These are phyloP conservation scores for Rafetus swinhoei DNA, from an alignment of 2,113 vertebrate species.

Conservation along the genomic window DNA sequence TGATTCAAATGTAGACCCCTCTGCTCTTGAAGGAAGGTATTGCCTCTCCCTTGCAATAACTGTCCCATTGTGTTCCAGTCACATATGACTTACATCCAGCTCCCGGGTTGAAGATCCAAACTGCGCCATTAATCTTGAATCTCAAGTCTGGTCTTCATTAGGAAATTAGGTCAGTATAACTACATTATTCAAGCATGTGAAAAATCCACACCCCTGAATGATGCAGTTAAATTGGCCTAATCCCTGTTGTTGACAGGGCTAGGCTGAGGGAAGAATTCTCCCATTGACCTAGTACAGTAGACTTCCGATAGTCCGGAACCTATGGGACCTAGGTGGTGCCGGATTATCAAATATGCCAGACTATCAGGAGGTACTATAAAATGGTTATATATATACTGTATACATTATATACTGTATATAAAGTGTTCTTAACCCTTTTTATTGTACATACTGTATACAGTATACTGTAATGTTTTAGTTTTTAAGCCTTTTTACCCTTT, in stretches of 20 bases:
- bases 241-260: neutral
- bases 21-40: neutral
- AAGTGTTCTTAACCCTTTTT: too few species aligned
- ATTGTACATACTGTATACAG: too few species aligned
- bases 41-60: neutral
- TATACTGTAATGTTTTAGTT: too few species aligned
- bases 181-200: neutral
- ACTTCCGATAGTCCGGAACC: too few species aligned
- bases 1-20: neutral
- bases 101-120: neutral
- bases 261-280: neutral
- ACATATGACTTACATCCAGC: neutral
- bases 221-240: neutral
- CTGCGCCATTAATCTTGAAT: neutral
- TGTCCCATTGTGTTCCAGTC: neutral
- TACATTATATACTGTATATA: too few species aligned
- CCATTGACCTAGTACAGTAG: neutral
- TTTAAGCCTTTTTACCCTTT: too few species aligned
- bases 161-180: neutral
- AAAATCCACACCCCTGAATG: neutral
- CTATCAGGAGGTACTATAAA: too few species aligned
- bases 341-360: too few species aligned
- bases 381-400: too few species aligned
- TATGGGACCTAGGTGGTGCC: too few species aligned
- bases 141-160: neutral